A percentile compares a stretch with the other conserved stretches of the same genome.
phyloP scores from a whole-genome alignment of 92 coral and sea anemone genomes.

The Heliopora coerulea region DNA sequence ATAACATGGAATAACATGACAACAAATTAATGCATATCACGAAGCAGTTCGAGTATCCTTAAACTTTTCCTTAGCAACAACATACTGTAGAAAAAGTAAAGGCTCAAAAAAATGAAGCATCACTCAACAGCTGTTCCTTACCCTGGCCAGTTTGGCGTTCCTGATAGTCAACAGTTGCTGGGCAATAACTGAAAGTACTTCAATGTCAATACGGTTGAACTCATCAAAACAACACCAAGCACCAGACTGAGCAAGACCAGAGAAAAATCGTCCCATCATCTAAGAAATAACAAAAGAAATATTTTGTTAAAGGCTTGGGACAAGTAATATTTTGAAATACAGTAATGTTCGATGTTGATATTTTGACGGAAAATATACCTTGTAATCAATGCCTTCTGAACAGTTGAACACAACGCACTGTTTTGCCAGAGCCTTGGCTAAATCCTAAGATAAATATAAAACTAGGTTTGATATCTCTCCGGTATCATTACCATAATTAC shows the following conservation, averaged over 20 bases:
- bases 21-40: no score
- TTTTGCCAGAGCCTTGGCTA: slow-evolving; percentile 96
- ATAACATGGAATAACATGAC: no score
- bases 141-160: slow-evolving; percentile 91
- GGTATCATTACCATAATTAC: neutral
- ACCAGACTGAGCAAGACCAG: slow-evolving; percentile 98
- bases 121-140: slow-evolving; percentile 10
- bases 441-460: slow-evolving; percentile 57
- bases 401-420: slow-evolving; percentile 99
- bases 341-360: neutral
- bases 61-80: no score
- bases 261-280: slow-evolving; percentile 99
- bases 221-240: slow-evolving; percentile 99
- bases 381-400: slow-evolving; percentile 93
- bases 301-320: neutral
- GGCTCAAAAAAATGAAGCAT: neutral
- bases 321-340: neutral
- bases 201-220: slow-evolving; percentile 97
- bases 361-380: neutral
- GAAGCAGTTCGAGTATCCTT: no score
- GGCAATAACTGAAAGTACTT: slow-evolving; percentile 96
- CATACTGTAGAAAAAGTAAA: no score
- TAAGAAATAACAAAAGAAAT: slow-evolving; percentile 19
- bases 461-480: neutral
- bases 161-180: slow-evolving; percentile 96